These are phyloP conservation scores for Ciconia stormi DNA, from an alignment of 2,113 vertebrate species.

Conservation along the genomic window DNA sequence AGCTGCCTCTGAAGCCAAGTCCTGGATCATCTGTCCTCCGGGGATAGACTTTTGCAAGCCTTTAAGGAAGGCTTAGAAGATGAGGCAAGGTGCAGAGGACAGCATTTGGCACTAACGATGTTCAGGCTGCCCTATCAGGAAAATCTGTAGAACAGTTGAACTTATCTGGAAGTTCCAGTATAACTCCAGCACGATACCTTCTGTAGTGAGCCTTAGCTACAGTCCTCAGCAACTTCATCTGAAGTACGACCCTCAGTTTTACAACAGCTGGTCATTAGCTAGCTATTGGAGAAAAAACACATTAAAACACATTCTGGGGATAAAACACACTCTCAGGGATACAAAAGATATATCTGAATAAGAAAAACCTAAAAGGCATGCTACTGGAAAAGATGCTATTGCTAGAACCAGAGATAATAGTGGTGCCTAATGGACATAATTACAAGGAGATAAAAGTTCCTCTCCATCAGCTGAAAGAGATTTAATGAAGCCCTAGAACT, in stretches of 20 bases:
- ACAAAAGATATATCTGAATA: background rate
- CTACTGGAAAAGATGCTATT: background rate
- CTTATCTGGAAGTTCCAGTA: background rate
- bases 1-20: background rate
- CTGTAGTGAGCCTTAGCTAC: background rate
- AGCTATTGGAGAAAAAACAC: background rate
- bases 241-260: background rate
- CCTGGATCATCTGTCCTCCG: background rate
- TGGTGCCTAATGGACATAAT: background rate
- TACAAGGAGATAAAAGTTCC: background rate
- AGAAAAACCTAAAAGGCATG: background rate
- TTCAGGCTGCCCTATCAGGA: background rate
- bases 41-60: background rate
- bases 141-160: background rate
- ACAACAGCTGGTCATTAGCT: background rate
- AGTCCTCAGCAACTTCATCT: background rate
- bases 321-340: background rate
- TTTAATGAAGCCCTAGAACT: background rate
- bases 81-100: background rate
- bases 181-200: background rate
- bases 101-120: background rate
- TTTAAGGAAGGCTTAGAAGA: background rate
- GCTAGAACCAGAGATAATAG: background rate
- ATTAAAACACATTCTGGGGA: background rate
- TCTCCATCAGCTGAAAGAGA: background rate